These are phyloP conservation scores for Paragorgia papillata DNA, from an alignment of 92 coral and sea anemone species.

Conservation along the genomic window DNA sequence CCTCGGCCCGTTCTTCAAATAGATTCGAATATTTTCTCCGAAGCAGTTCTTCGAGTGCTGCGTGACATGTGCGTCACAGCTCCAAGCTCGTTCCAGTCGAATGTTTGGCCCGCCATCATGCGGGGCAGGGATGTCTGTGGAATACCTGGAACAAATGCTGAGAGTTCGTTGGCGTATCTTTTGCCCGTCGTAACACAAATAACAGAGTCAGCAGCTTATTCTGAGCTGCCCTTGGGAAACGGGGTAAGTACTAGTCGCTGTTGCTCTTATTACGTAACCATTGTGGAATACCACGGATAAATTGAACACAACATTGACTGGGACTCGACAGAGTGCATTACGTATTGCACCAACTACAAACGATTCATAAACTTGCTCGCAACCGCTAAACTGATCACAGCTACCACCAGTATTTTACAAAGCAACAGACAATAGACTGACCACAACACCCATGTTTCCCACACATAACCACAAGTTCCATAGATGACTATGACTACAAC, in stretches of 20 bases:
- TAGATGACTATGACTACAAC: too few species aligned
- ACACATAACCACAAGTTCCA: too few species aligned
- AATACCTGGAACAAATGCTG: slow-evolving; percentile 58
- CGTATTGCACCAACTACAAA: too few species aligned
- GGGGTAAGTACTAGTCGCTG: slow-evolving; percentile 73
- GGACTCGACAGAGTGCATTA: too few species aligned
- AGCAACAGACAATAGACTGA: too few species aligned
- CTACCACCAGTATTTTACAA: too few species aligned
- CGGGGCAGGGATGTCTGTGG: slow-evolving; percentile 95
- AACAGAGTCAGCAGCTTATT: slow-evolving; percentile 61
- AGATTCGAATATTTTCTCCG: slow-evolving; percentile 65
- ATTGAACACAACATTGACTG: too few species aligned
- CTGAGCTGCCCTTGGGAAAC: slow-evolving; percentile 74
- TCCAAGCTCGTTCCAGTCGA: slow-evolving; percentile 73
- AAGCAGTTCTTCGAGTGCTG: slow-evolving; percentile 44
- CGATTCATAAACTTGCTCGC: too few species aligned
- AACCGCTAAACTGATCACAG: too few species aligned
- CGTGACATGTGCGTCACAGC: slow-evolving; percentile 51
- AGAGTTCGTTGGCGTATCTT: slow-evolving; percentile 65
- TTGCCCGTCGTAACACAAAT: slow-evolving; percentile 77
- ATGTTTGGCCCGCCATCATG: slow-evolving; percentile 86
- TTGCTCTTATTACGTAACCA: too few species aligned
- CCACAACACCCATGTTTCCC: too few species aligned
- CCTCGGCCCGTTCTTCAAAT: slow-evolving; percentile 49
- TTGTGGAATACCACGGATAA: too few species aligned